These are phyloP conservation scores for Hypomesus transpacificus DNA, from an alignment of 2,113 vertebrate genomes.

Conservation along the genomic window DNA sequence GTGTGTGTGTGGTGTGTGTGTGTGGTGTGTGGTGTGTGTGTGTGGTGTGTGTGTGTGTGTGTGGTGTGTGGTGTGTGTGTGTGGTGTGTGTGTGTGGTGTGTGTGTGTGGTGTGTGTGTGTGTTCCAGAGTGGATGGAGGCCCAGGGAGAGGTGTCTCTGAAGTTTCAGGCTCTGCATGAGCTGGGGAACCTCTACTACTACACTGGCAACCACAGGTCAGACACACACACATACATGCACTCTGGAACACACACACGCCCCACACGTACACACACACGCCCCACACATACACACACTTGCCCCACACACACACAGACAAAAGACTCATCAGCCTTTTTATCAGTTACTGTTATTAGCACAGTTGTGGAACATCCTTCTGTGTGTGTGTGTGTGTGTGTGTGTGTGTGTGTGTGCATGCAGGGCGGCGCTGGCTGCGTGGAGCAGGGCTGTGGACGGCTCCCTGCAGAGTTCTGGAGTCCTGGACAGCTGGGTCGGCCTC, in stretches of 20 bases:
- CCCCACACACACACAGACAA: too few relatives aligned
- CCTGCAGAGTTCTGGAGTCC: conserved; percentile 70
- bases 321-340: too few relatives aligned
- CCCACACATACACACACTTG: too few relatives aligned
- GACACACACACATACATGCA: neutral
- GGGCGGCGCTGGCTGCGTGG: conserved; percentile 85
- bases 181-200: conserved; percentile 86
- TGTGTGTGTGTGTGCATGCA: conserved; percentile 49
- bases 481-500: conserved; percentile 82
- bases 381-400: too few relatives aligned
- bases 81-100: too few relatives aligned
- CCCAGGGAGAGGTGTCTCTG: conserved; percentile 74
- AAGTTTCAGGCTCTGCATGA: conserved; percentile 83
- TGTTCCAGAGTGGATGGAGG: conserved; percentile 79
- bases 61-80: too few relatives aligned
- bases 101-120: neutral
- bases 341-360: too few relatives aligned
- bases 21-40: too few relatives aligned
- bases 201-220: conserved; percentile 80
- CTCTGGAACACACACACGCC: too few relatives aligned
- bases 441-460: conserved; percentile 84
- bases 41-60: neutral
- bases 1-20: neutral
- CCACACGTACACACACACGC: too few relatives aligned
- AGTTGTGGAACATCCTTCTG: neutral